A percentile compares a stretch with the other conserved stretches of the same genome.
These are phyloP conservation scores for Semicossyphus pulcher DNA, from an alignment of 2,113 vertebrate genomes.

Conservation along the genomic window DNA sequence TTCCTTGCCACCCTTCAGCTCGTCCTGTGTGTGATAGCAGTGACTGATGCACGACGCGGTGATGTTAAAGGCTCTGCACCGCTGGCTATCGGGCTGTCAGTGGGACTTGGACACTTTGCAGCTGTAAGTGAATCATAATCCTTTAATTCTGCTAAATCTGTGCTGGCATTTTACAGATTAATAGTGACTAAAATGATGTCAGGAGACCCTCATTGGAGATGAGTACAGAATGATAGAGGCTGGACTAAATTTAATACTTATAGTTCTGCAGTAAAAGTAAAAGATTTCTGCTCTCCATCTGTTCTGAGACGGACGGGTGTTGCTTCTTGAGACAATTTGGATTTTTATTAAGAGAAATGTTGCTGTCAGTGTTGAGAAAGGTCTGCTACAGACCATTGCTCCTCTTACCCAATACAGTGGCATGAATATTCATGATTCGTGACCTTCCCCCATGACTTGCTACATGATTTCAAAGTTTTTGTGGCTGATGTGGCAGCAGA, in stretches of 20 bases:
- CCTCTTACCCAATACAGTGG: neutral
- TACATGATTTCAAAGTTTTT: neutral
- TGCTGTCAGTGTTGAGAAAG: neutral
- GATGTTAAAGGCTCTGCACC: slow-evolving; percentile 87
- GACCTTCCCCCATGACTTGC: neutral
- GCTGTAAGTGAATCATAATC: slow-evolving; percentile 83
- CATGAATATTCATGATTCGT: neutral
- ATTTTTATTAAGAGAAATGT: neutral
- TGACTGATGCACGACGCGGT: slow-evolving; percentile 87
- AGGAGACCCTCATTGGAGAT: neutral
- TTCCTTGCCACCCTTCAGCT: slow-evolving; percentile 91
- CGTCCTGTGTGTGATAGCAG: slow-evolving; percentile 90
- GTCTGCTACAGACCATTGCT: neutral
- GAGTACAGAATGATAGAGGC: neutral
- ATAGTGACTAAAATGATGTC: neutral
- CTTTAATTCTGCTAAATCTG: neutral
- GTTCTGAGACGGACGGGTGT: neutral
- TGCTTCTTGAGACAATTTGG: neutral
- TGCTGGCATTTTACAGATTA: neutral
- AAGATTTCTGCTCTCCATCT: too few species aligned
- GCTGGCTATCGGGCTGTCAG: slow-evolving; percentile 89
- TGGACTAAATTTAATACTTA: too few species aligned
- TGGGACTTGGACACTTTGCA: slow-evolving; percentile 89
- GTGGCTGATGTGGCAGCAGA: slow-evolving; percentile 3
- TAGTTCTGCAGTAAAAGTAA: neutral